Conservation (phyloP, 2,888 invertebrate genomes). For the Brassicogethes aeneus region DNA sequence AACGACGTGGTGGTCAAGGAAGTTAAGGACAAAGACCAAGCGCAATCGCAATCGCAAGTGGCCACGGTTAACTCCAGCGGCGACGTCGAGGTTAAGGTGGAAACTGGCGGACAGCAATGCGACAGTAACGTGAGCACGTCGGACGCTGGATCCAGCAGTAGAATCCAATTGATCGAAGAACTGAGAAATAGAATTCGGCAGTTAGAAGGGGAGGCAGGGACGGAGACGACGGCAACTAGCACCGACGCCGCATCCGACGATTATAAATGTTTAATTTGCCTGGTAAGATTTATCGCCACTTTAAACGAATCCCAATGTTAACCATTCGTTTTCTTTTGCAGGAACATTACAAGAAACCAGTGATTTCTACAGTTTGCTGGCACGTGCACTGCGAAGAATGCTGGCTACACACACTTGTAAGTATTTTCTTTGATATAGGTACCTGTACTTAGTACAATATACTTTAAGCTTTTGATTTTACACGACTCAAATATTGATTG, state of each 20-base stretch:
- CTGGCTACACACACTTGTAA: conserved; percentile 57
- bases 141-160: conserved; percentile 40
- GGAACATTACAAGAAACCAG: conserved; percentile 56
- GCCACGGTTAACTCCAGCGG: conserved; percentile 41
- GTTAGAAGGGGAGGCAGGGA: conserved; percentile 43
- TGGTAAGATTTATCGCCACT: conserved; percentile 45
- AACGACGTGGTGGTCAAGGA: conserved; percentile 35
- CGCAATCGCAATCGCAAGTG: conserved; percentile 27
- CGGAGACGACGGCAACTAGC: conserved; percentile 27
- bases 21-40: conserved; percentile 28
- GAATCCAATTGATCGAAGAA: conserved; percentile 47
- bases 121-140: conserved; percentile 43
- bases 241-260: conserved; percentile 45
- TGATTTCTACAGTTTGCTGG: conserved; percentile 60
- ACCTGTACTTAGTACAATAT: too few relatives aligned
- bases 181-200: conserved; percentile 48
- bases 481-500: too few relatives aligned
- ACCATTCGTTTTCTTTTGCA: conserved; percentile 30
- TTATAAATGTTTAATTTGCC: conserved; percentile 65
- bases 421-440: too few relatives aligned
- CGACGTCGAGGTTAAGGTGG: conserved; percentile 37
- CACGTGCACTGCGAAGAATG: conserved; percentile 64
- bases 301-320: neutral
- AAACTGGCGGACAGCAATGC: conserved; percentile 35
- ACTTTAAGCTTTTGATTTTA: too few relatives aligned